A percentile compares a stretch with the other conserved stretches of the same genome.
Conservation (phyloP, 2,113 vertebrate species). For the Canis aureus region DNA sequence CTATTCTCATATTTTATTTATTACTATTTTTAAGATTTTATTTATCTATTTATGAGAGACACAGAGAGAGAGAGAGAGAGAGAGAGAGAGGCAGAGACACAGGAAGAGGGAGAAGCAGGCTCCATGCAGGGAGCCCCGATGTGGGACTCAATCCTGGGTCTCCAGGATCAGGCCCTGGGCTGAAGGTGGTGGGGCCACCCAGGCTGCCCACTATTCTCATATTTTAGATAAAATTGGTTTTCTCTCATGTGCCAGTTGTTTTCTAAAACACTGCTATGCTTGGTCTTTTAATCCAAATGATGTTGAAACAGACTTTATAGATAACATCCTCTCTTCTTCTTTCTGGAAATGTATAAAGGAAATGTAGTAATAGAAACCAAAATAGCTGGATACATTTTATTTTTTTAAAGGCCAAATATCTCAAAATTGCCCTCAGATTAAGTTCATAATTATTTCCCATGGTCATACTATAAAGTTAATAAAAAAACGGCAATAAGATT, state of each 20-base stretch:
- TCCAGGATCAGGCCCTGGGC: no score
- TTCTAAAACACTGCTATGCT: neutral
- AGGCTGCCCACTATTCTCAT: neutral
- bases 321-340: neutral
- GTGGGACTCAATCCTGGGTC: no score
- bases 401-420: neutral
- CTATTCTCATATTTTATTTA: neutral
- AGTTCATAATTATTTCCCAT: neutral
- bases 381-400: neutral
- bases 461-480: neutral
- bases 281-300: neutral
- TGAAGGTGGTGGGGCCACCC: no score
- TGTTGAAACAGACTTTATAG: neutral
- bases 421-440: neutral
- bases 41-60: no score
- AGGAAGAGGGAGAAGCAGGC: no score
- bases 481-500: neutral
- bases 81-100: no score
- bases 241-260: neutral
- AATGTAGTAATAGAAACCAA: neutral
- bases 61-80: no score
- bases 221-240: neutral
- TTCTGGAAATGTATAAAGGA: slow-evolving; percentile 12
- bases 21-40: no score
- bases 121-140: no score